A percentile compares a stretch with the other conserved stretches of the same genome.
phyloP scores from a whole-genome alignment of 2,888 invertebrate species.

The Prosapia bicincta region DNA sequence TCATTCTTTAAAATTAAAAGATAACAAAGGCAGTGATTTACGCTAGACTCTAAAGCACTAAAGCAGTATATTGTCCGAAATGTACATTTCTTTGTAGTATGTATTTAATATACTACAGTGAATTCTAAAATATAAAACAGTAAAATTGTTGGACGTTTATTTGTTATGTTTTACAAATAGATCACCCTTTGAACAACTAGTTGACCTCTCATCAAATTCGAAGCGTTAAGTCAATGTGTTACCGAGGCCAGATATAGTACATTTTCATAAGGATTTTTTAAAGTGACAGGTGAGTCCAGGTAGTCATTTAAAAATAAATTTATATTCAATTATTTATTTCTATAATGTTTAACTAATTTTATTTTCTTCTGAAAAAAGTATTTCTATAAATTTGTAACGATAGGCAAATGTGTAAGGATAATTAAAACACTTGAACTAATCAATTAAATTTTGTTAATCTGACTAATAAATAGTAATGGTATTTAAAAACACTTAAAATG shows the following conservation, averaged over 20 bases:
- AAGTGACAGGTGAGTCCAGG: background rate
- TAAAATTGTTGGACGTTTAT: background rate
- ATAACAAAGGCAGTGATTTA: background rate
- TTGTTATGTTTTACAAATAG: background rate
- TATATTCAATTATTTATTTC: too few relatives aligned
- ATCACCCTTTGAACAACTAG: background rate
- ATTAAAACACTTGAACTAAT: too few relatives aligned
- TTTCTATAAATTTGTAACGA: too few relatives aligned
- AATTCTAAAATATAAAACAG: background rate
- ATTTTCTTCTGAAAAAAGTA: too few relatives aligned
- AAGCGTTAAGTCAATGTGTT: background rate
- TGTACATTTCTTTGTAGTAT: background rate
- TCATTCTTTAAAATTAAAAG: background rate
- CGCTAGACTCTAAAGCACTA: too few relatives aligned
- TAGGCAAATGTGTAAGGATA: too few relatives aligned
- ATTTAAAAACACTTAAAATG: too few relatives aligned
- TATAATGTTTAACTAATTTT: too few relatives aligned
- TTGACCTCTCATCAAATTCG: background rate
- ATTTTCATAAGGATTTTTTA: background rate
- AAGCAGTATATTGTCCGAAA: background rate
- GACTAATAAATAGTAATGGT: too few relatives aligned
- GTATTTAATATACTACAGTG: background rate
- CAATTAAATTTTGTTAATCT: too few relatives aligned
- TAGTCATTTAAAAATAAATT: background rate
- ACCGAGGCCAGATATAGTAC: background rate